Percentiles rank a stretch among this genome's conserved stretches.
phyloP scores from a whole-genome alignment of 2,113 vertebrate genomes.

The Turdus rufiventris region DNA sequence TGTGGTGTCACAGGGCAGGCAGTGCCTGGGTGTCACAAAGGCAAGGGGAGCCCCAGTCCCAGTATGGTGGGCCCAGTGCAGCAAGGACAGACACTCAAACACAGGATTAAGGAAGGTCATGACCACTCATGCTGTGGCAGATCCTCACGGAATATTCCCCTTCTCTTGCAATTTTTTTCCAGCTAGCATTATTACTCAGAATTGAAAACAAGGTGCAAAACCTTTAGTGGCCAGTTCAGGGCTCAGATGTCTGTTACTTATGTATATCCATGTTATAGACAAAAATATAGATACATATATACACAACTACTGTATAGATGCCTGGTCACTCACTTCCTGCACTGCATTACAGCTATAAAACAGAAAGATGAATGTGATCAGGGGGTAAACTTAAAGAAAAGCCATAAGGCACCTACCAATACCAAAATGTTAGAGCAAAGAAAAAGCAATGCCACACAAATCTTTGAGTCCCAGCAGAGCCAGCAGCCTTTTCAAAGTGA shows the following conservation, averaged over 20 bases:
- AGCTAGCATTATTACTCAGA: background rate
- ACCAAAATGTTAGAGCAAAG: background rate
- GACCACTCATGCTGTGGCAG: background rate
- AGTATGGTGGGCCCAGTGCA: accelerated
- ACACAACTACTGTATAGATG: background rate
- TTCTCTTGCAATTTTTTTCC: background rate
- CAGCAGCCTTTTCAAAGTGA: background rate
- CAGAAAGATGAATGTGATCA: background rate
- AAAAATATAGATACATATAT: too few species aligned
- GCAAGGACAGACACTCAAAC: background rate
- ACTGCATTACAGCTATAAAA: background rate
- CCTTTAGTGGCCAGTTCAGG: background rate
- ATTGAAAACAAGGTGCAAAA: background rate
- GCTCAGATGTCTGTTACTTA: background rate
- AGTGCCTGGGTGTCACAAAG: background rate
- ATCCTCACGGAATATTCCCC: background rate
- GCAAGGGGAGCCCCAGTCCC: background rate
- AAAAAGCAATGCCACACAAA: background rate
- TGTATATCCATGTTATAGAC: background rate
- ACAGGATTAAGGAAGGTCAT: accelerated
- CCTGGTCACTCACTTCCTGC: background rate
- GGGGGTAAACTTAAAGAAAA: background rate
- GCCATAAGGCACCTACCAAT: background rate
- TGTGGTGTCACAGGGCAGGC: background rate
- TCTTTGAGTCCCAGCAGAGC: background rate